Evolutionary conservation across 2,113 vertebrate genomes (phyloP).

Genomic region (Ptilorrhoa leucosticta): DNA sequence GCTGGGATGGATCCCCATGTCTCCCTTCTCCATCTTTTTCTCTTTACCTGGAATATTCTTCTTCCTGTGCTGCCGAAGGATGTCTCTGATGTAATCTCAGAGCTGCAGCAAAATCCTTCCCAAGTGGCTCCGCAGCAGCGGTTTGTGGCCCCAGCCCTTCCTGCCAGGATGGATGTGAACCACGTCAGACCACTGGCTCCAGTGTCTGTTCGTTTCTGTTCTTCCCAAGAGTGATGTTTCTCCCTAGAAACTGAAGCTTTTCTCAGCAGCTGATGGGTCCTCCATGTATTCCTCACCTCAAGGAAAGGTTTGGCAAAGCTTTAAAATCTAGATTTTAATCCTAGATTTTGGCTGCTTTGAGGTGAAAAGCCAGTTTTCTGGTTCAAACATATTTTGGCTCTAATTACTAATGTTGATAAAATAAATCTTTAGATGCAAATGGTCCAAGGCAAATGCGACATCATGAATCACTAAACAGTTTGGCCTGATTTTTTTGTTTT

Average conservation of each 20-base stretch:
- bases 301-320: background rate
- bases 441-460: background rate
- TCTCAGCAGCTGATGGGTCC: background rate
- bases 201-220: background rate
- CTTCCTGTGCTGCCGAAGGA: background rate
- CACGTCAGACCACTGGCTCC: background rate
- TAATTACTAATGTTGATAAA: background rate
- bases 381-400: background rate
- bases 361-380: background rate
- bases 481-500: background rate
- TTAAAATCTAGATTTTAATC: background rate
- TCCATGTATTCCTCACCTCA: background rate
- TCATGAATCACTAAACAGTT: background rate
- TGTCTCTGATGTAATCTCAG: background rate
- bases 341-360: background rate
- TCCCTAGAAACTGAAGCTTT: background rate
- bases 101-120: background rate
- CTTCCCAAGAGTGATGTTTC: background rate
- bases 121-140: background rate
- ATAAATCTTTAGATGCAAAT: background rate
- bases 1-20: background rate
- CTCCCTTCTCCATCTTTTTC: background rate
- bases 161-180: background rate
- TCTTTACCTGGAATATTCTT: background rate
- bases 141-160: background rate